Percentiles rank a stretch among this genome's conserved stretches.
These are phyloP conservation scores for Vulpes vulpes DNA, from an alignment of 2,113 vertebrate genomes.

Conservation along the genomic window DNA sequence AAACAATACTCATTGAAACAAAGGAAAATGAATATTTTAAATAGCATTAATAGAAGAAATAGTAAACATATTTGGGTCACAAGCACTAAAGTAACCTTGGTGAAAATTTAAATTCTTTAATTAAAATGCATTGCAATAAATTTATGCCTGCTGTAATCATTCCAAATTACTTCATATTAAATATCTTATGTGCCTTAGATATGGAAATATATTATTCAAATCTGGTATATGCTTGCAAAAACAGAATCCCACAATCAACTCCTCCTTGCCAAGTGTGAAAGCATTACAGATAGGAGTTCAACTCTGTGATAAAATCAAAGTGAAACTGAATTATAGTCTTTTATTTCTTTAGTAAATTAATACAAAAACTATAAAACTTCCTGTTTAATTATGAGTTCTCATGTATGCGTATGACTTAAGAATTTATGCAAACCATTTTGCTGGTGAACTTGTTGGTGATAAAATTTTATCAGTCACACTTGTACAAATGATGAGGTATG, in stretches of 20 bases:
- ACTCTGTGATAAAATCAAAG: constrained; percentile 79
- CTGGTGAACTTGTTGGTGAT: constrained; percentile 84
- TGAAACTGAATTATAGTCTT: constrained; percentile 81
- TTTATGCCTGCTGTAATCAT: constrained; percentile 49
- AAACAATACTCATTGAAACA: constrained; percentile 63
- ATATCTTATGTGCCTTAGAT: constrained; percentile 64
- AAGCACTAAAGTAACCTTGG: constrained; percentile 21
- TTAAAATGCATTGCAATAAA: constrained; percentile 68
- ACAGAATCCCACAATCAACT: constrained; percentile 60
- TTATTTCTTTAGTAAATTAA: constrained; percentile 78
- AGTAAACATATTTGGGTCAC: constrained; percentile 48
- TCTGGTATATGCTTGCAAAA: constrained; percentile 68
- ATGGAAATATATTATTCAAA: constrained; percentile 76
- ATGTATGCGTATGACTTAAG: constrained; percentile 84
- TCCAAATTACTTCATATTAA: constrained; percentile 69
- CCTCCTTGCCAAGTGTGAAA: constrained; percentile 70
- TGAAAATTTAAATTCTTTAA: constrained; percentile 61
- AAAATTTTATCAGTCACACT: constrained; percentile 84
- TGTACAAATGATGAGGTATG: constrained; percentile 79
- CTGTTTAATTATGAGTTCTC: constrained; percentile 82
- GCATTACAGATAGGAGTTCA: constrained; percentile 76
- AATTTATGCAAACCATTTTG: constrained; percentile 85
- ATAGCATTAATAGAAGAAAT: constrained; percentile 34
- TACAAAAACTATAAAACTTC: constrained; percentile 82
- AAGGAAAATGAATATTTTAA: neutral